A percentile compares a stretch with the other conserved stretches of the same genome.
Evolutionary conservation across 2,797 vertebrate species (phyloP).

Genomic region (Danio kyathit): DNA sequence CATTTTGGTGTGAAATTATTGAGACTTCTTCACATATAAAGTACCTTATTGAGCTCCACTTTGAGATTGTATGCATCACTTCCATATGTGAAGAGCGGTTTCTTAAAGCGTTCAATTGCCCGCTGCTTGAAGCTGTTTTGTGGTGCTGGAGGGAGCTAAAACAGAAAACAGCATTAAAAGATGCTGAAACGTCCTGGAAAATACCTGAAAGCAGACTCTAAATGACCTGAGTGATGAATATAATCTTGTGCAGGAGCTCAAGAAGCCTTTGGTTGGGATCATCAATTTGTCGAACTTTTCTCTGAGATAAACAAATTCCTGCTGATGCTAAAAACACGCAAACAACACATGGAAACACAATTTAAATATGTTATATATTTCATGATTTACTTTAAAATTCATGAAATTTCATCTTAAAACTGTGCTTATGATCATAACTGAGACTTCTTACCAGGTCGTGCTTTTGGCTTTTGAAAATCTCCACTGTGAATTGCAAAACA

Average conservation of each 20-base stretch:
- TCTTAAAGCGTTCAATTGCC: conserved; percentile 88
- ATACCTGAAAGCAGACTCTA: background rate
- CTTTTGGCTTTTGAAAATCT: conserved; percentile 74
- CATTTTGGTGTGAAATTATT: no score
- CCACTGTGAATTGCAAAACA: conserved; percentile 62
- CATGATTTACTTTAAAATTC: conserved; percentile 42
- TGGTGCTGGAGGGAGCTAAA: conserved; percentile 86
- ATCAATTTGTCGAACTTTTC: conserved; percentile 88
- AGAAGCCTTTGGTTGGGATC: conserved; percentile 91
- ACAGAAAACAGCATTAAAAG: conserved; percentile 41
- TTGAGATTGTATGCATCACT: conserved; percentile 87
- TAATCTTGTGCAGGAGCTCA: conserved; percentile 90
- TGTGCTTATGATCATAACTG: conserved; percentile 39
- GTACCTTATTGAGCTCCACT: conserved; percentile 89
- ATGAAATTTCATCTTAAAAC: background rate
- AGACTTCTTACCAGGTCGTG: conserved; percentile 78
- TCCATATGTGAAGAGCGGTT: conserved; percentile 87
- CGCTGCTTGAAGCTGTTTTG: conserved; percentile 83
- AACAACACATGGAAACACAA: background rate
- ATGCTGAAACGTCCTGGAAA: background rate
- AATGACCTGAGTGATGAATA: conserved; percentile 89
- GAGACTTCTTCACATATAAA: background rate
- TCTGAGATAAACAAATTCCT: conserved; percentile 89
- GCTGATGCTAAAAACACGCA: conserved; percentile 73
- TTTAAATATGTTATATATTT: background rate